Conservation (phyloP, 2,888 invertebrate species). For the Maniola hyperantus region DNA sequence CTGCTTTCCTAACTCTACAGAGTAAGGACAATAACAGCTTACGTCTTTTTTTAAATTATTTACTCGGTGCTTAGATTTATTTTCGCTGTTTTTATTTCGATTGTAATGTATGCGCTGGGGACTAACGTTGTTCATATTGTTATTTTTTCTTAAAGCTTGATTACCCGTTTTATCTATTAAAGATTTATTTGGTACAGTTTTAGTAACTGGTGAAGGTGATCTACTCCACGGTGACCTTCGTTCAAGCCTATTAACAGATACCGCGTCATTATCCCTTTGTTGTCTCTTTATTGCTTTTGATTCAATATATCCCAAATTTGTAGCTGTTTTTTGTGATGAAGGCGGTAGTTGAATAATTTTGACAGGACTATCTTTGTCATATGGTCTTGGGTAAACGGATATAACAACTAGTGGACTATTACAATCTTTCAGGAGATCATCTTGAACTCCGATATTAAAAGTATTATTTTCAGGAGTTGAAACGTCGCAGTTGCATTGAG, state of each 20-base stretch:
- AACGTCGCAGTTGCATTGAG: constrained; percentile 52
- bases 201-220: constrained; percentile 39
- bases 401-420: constrained; percentile 67
- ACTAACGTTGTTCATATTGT: neutral
- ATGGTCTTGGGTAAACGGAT: constrained; percentile 67
- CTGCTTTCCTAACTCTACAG: constrained; percentile 12
- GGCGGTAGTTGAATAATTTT: constrained; percentile 38
- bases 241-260: neutral
- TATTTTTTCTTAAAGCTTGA: constrained; percentile 4
- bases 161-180: constrained; percentile 32
- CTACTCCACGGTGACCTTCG: constrained; percentile 27
- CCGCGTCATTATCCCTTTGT: neutral
- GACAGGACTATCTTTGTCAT: constrained; percentile 41
- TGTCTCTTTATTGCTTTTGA: neutral
- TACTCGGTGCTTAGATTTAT: constrained; percentile 18
- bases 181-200: constrained; percentile 34
- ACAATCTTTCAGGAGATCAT: constrained; percentile 42
- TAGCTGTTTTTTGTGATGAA: constrained; percentile 28
- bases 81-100: neutral
- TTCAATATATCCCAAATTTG: constrained; percentile 9
- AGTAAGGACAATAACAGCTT: constrained; percentile 16
- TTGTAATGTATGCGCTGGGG: constrained; percentile 3
- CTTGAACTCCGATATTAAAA: constrained; percentile 35
- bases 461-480: constrained; percentile 32
- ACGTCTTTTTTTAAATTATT: constrained; percentile 24